Evolutionary conservation across 2,797 vertebrate genomes (phyloP).

Genomic region (Lycodopsis pacificus): DNA sequence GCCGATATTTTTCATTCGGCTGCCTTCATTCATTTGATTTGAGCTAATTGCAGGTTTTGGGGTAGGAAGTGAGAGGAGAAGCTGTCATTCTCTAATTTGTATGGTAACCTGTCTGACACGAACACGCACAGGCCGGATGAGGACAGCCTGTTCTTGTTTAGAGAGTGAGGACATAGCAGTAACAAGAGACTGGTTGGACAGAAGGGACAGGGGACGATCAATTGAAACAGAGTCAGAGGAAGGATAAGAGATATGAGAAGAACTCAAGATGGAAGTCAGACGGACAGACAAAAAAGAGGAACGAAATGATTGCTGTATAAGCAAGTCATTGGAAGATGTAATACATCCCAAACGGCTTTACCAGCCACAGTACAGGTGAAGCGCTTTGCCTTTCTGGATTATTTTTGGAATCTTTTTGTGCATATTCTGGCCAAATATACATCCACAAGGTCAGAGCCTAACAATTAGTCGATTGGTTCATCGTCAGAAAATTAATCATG

Average conservation of each 20-base stretch:
- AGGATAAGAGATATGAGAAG: slow-evolving; percentile 11
- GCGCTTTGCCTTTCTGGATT: background rate
- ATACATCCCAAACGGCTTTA: background rate
- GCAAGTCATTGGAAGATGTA: slow-evolving; percentile 4
- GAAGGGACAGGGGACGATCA: slow-evolving; percentile 23
- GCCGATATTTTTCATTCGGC: slow-evolving; percentile 45
- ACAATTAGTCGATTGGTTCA: background rate
- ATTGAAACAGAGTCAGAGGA: slow-evolving; percentile 28
- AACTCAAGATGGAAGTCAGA: slow-evolving; percentile 1
- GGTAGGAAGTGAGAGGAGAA: slow-evolving; percentile 18
- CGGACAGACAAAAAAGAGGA: background rate
- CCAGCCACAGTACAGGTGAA: background rate
- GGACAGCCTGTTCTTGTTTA: slow-evolving; percentile 38
- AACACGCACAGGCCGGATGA: slow-evolving; percentile 26
- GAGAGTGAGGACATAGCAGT: slow-evolving; percentile 23
- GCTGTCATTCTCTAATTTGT: slow-evolving; percentile 43
- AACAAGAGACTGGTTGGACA: slow-evolving; percentile 26
- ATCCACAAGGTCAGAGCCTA: background rate
- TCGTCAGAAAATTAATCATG: background rate
- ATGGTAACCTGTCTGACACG: slow-evolving; percentile 42
- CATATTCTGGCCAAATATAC: background rate
- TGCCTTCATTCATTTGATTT: slow-evolving; percentile 48
- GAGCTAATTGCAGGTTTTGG: slow-evolving; percentile 43
- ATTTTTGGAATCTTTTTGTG: background rate
- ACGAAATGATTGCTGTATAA: background rate